Evolutionary conservation across 1,140 invertebrate species (phyloP).

Genomic region (Stegodyphus mimosarum): DNA sequence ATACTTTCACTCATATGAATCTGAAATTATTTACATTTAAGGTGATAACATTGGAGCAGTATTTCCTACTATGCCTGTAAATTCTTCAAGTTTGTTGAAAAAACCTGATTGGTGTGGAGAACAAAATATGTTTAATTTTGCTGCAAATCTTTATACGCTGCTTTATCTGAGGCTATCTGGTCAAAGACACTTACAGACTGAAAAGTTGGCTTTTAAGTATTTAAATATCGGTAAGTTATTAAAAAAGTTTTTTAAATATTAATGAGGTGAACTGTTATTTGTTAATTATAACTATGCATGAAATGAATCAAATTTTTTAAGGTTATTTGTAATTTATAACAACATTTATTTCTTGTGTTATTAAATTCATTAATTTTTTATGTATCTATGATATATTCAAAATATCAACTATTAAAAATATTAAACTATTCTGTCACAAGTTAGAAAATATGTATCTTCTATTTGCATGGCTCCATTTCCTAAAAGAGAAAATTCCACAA

Average conservation of each 20-base stretch:
- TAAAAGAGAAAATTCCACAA: too few relatives aligned
- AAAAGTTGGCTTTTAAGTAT: conserved; percentile 83
- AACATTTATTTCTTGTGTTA: too few relatives aligned
- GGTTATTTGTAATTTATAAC: too few relatives aligned
- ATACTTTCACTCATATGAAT: too few relatives aligned
- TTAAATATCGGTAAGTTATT: conserved; percentile 77
- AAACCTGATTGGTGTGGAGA: conserved; percentile 85
- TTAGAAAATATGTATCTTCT: too few relatives aligned
- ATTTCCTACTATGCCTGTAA: conserved; percentile 92
- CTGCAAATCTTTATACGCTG: conserved; percentile 89
- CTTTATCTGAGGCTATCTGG: conserved; percentile 91
- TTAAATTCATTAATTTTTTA: too few relatives aligned
- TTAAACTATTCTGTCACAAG: too few relatives aligned
- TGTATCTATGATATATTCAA: too few relatives aligned
- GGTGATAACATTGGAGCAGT: conserved; percentile 94
- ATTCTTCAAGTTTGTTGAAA: conserved; percentile 82
- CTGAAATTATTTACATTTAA: conserved; percentile 28
- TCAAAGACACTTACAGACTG: conserved; percentile 76
- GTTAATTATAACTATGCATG: neutral
- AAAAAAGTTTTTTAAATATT: conserved; percentile 1
- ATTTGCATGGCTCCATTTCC: too few relatives aligned
- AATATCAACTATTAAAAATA: too few relatives aligned
- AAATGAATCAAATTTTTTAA: too few relatives aligned
- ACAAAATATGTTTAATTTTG: conserved; percentile 96
- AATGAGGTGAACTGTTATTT: neutral